phyloP scores from a whole-genome alignment of 92 coral and sea anemone species.

The Bergia puertoricense region DNA sequence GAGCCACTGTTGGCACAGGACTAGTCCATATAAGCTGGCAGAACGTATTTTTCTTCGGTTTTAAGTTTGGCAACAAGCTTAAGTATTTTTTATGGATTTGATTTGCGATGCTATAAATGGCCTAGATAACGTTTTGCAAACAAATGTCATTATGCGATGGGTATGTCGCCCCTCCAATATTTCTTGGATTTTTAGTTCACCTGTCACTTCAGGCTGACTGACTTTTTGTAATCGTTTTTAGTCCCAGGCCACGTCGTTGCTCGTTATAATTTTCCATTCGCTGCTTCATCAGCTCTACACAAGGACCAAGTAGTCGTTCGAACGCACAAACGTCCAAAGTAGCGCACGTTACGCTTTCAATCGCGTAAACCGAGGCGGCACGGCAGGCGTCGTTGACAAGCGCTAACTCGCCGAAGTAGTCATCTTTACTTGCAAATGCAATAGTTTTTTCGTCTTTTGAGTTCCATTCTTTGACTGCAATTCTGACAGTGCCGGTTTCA shows the following conservation, averaged over 20 bases:
- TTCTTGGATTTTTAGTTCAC: neutral
- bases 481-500: conserved; percentile 54
- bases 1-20: too few species aligned
- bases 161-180: neutral
- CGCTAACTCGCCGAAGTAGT: conserved; percentile 65
- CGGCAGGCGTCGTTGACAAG: conserved; percentile 51
- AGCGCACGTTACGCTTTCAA: conserved; percentile 54
- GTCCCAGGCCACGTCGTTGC: conserved; percentile 45
- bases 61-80: too few species aligned
- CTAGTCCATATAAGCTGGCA: too few species aligned
- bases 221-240: conserved; percentile 38
- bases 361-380: conserved; percentile 55
- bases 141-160: too few species aligned
- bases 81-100: too few species aligned
- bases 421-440: conserved; percentile 48
- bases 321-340: conserved; percentile 56
- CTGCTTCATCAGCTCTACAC: conserved; percentile 53
- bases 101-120: too few species aligned
- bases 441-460: conserved; percentile 34
- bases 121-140: too few species aligned
- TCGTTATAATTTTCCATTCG: conserved; percentile 53
- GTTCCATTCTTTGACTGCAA: conserved; percentile 39
- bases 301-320: conserved; percentile 64
- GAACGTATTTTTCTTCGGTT: too few species aligned
- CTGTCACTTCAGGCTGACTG: neutral